Evolutionary conservation across 2,888 invertebrate genomes (phyloP).

Genomic region (Synanthedon tipuliformis): DNA sequence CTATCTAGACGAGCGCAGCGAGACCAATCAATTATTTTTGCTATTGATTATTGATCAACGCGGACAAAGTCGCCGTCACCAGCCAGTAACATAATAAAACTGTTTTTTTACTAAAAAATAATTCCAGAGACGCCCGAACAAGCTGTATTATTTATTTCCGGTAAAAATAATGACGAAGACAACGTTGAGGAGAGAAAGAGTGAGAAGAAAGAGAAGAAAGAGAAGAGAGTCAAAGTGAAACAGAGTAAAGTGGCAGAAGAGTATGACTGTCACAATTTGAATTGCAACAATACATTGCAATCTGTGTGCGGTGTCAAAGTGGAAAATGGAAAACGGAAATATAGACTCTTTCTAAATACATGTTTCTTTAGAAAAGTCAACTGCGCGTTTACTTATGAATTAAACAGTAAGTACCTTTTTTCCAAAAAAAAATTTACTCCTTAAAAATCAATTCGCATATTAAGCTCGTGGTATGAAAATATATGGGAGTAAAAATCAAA

Average conservation of each 20-base stretch:
- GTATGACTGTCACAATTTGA: conserved; percentile 30
- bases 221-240: neutral
- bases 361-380: conserved; percentile 55
- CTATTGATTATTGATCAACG: no score
- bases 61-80: neutral
- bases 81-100: neutral
- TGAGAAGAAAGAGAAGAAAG: conserved; percentile 4
- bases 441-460: no score
- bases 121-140: conserved; percentile 24
- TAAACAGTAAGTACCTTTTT: conserved; percentile 35
- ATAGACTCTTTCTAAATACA: conserved; percentile 44
- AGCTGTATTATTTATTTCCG: conserved; percentile 35
- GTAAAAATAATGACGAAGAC: conserved; percentile 29
- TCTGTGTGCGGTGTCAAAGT: conserved; percentile 39
- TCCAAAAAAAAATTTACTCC: no score
- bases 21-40: no score
- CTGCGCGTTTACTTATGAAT: conserved; percentile 35
- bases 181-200: conserved; percentile 4
- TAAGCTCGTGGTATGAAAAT: no score
- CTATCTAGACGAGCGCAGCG: no score
- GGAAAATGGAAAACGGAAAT: conserved; percentile 23
- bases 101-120: neutral
- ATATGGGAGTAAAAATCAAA: no score
- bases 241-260: conserved; percentile 1
- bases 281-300: conserved; percentile 30